These are phyloP conservation scores for Charina bottae DNA, from an alignment of 2,113 vertebrate species.

Conservation along the genomic window DNA sequence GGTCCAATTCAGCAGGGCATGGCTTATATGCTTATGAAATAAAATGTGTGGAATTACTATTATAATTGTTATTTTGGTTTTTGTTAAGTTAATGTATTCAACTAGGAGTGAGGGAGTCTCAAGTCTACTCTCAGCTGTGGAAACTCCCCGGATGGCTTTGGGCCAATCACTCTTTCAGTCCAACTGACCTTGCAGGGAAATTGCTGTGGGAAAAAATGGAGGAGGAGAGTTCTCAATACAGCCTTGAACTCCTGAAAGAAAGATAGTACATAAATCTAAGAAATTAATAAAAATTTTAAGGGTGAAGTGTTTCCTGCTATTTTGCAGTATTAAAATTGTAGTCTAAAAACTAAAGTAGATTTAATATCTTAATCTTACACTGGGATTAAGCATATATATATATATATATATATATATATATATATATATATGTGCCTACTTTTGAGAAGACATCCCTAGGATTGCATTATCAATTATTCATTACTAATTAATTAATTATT, in stretches of 20 bases:
- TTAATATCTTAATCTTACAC: neutral
- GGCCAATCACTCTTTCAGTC: neutral
- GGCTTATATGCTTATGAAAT: neutral
- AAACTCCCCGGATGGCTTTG: neutral
- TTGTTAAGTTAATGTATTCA: neutral
- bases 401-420: fast-evolving
- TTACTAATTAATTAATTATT: neutral
- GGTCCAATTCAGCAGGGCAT: neutral
- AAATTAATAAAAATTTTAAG: neutral
- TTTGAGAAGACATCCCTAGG: neutral
- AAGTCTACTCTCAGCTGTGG: neutral
- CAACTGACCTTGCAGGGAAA: neutral
- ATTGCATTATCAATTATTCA: neutral
- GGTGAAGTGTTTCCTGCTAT: neutral
- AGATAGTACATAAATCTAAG: neutral
- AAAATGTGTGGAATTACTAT: neutral
- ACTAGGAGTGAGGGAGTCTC: neutral
- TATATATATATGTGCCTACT: neutral
- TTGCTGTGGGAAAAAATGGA: neutral
- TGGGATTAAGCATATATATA: neutral
- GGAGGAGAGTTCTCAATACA: neutral
- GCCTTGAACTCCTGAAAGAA: neutral
- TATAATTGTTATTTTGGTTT: neutral
- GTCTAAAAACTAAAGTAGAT: neutral
- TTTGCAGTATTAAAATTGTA: neutral